These are phyloP conservation scores for Minunthozetes semirufus DNA, from an alignment of 2,888 invertebrate species.

Conservation along the genomic window DNA sequence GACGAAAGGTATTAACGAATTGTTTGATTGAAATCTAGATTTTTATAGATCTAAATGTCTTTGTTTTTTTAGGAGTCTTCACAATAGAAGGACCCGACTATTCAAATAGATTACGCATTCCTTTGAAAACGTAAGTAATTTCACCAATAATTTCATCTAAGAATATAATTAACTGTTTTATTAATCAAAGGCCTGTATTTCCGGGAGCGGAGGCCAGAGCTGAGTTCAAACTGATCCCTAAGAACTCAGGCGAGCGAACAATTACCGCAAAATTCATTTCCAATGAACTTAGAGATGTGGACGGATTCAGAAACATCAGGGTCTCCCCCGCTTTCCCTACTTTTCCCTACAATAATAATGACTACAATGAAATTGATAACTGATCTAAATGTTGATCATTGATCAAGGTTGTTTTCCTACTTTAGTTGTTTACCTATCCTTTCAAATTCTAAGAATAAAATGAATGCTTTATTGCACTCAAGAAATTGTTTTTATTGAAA, in stretches of 20 bases:
- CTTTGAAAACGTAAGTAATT: conserved; percentile 39
- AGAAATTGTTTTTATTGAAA: too few species aligned
- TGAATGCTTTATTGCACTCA: not conserved
- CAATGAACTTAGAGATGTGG: conserved; percentile 79
- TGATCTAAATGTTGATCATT: not conserved
- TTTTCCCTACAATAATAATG: conserved; percentile 22
- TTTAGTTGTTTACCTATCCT: not conserved
- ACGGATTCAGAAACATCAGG: conserved; percentile 72
- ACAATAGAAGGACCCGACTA: conserved; percentile 67
- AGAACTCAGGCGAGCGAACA: conserved; percentile 69
- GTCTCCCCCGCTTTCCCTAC: conserved; percentile 49
- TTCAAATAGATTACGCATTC: conserved; percentile 29
- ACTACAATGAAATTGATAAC: conserved; percentile 29
- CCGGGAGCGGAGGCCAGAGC: conserved; percentile 64
- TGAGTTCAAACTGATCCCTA: conserved; percentile 68
- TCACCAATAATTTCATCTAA: not conserved
- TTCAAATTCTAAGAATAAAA: not conserved
- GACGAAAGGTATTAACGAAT: conserved; percentile 56
- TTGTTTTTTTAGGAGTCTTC: conserved; percentile 57
- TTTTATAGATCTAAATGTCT: not conserved
- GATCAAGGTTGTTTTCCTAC: not conserved
- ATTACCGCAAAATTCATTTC: conserved; percentile 79
- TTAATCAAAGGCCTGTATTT: conserved; percentile 52
- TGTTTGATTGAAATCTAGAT: not conserved
- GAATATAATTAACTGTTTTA: not conserved